Evolutionary conservation across 2,113 vertebrate genomes (phyloP).

Genomic region (Vanacampus margaritifer): DNA sequence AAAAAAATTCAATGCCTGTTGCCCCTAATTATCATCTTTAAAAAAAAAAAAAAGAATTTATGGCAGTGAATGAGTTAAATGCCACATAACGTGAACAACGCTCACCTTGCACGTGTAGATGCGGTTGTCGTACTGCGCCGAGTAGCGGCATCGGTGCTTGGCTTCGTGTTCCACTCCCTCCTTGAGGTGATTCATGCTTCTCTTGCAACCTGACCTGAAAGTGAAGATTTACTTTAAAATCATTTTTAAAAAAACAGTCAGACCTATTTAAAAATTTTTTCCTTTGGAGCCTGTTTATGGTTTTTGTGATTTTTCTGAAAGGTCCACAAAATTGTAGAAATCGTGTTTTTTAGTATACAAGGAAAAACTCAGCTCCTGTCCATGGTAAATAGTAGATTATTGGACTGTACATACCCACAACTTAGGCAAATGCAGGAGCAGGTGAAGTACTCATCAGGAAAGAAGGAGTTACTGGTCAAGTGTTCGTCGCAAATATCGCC

Average conservation of each 20-base stretch:
- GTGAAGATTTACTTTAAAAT: neutral
- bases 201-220: slow-evolving; percentile 88
- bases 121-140: slow-evolving; percentile 92
- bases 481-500: slow-evolving; percentile 93
- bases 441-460: slow-evolving; percentile 98
- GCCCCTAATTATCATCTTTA: too few relatives aligned
- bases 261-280: neutral
- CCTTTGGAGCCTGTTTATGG: too few relatives aligned
- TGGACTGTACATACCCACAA: slow-evolving; percentile 83
- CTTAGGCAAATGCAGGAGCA: slow-evolving; percentile 93
- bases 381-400: too few relatives aligned
- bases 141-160: slow-evolving; percentile 91
- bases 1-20: too few relatives aligned
- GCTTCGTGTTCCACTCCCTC: slow-evolving; percentile 88
- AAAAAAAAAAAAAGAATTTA: too few relatives aligned
- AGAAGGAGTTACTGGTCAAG: slow-evolving; percentile 92
- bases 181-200: slow-evolving; percentile 96
- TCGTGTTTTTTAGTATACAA: too few relatives aligned
- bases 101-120: slow-evolving; percentile 96
- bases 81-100: neutral
- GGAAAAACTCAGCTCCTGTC: too few relatives aligned
- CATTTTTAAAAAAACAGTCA: neutral
- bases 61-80: too few relatives aligned
- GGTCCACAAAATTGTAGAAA: too few relatives aligned
- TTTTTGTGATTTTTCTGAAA: too few relatives aligned